phyloP scores from a whole-genome alignment of 2,888 invertebrate genomes.

The Philaethria dido region DNA sequence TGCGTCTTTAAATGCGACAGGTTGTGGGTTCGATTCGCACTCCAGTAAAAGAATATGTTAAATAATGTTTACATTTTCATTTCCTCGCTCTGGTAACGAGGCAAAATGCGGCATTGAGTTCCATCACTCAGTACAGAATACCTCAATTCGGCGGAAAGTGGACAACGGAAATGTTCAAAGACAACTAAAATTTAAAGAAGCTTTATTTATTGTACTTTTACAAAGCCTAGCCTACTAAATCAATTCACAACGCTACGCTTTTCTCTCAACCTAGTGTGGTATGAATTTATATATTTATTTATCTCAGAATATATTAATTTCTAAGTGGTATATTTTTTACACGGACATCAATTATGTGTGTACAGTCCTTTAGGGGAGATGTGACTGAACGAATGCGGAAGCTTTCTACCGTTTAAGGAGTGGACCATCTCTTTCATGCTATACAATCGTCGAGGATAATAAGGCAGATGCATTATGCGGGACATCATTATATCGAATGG shows the following conservation, averaged over 20 bases:
- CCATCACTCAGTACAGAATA: too few relatives aligned
- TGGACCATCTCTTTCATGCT: conserved; percentile 43
- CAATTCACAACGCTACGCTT: background rate
- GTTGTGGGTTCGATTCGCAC: too few relatives aligned
- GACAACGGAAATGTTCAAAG: too few relatives aligned
- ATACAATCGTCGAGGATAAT: conserved; percentile 43
- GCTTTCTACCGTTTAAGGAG: conserved; percentile 48
- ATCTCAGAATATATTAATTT: conserved; percentile 20
- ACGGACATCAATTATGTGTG: conserved; percentile 26
- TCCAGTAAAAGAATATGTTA: too few relatives aligned
- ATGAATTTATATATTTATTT: too few relatives aligned
- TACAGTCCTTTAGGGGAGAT: conserved; percentile 26
- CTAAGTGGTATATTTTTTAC: conserved; percentile 16
- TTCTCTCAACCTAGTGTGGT: background rate
- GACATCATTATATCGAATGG: conserved; percentile 41
- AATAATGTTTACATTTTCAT: too few relatives aligned
- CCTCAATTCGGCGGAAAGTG: too few relatives aligned
- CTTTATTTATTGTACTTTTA: too few relatives aligned
- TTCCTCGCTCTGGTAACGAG: too few relatives aligned
- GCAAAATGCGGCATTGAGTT: too few relatives aligned
- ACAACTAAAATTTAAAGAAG: too few relatives aligned
- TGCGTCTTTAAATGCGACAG: too few relatives aligned
- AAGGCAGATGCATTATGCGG: conserved; percentile 40
- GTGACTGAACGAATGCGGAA: conserved; percentile 52
- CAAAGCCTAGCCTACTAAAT: background rate